These are phyloP conservation scores for Camponotus vicinus DNA, from an alignment of 1,140 invertebrate genomes.

Conservation along the genomic window DNA sequence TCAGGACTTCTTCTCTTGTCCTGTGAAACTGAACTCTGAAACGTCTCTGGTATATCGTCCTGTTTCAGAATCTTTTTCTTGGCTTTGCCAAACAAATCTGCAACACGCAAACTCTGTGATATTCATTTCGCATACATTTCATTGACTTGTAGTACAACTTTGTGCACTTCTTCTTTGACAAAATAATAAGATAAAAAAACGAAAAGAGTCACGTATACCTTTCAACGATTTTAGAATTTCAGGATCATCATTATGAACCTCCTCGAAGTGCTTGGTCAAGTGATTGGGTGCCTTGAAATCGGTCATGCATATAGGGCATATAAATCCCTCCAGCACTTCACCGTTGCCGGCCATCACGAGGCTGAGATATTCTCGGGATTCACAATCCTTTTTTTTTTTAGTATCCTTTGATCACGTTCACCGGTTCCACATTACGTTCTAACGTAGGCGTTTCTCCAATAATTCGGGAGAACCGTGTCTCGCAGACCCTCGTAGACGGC, in stretches of 20 bases:
- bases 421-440: background rate
- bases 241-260: conserved; percentile 95
- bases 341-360: conserved; percentile 84
- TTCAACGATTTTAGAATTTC: conserved; percentile 96
- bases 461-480: conserved; percentile 18
- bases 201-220: conserved; percentile 86
- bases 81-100: conserved; percentile 94
- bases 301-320: conserved; percentile 97
- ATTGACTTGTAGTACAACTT: too few relatives aligned
- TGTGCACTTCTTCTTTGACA: too few relatives aligned
- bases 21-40: conserved; percentile 82
- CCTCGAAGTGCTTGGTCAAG: conserved; percentile 95
- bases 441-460: conserved; percentile 57
- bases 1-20: conserved; percentile 76
- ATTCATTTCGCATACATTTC: background rate
- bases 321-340: conserved; percentile 95
- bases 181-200: background rate
- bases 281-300: conserved; percentile 94
- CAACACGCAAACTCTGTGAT: conserved; percentile 57
- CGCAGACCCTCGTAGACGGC: conserved; percentile 22
- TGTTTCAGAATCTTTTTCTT: conserved; percentile 95
- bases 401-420: background rate
- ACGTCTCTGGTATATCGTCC: conserved; percentile 89
- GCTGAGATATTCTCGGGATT: background rate
- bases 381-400: background rate